Conservation (phyloP, 1,140 invertebrate genomes). For the Physella acuta region DNA sequence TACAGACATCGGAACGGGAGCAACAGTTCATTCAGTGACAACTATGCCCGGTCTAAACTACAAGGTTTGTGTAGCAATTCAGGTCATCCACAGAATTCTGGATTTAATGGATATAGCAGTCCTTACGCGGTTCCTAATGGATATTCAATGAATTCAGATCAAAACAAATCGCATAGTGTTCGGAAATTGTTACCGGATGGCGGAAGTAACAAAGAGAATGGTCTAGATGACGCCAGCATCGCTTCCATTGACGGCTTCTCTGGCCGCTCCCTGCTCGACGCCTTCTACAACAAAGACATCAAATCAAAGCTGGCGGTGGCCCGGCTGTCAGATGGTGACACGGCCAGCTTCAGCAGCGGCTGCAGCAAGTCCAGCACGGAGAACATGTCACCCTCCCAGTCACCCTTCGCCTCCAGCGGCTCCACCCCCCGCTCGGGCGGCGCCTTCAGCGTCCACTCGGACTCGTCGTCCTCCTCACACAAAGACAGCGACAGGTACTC, state of each 20-base stretch:
- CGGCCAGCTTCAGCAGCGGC: conserved; percentile 22
- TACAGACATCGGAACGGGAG: neutral
- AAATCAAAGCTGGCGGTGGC: conserved; percentile 16
- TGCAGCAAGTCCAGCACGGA: conserved; percentile 25
- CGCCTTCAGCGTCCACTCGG: conserved; percentile 2
- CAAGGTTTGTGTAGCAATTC: conserved; percentile 1
- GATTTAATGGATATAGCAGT: neutral
- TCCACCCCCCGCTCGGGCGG: conserved; percentile 14
- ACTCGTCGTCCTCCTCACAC: neutral
- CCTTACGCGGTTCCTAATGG: conserved; percentile 8
- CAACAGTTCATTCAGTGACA: neutral
- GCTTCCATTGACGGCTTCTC: conserved; percentile 17
- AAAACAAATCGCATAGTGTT: neutral
- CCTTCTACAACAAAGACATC: conserved; percentile 24
- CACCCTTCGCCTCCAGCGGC: conserved; percentile 8
- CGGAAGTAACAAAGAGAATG: conserved; percentile 17
- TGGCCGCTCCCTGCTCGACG: conserved; percentile 17
- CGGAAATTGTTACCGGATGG: conserved; percentile 1
- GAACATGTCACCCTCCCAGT: conserved; percentile 15
- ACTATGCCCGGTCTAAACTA: neutral
- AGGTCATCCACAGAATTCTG: neutral
- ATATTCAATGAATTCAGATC: conserved; percentile 2
- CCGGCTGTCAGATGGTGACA: conserved; percentile 20
- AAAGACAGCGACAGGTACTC: conserved; percentile 5
- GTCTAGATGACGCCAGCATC: neutral